Percentiles rank a stretch among this genome's conserved stretches.
phyloP scores from a whole-genome alignment of 1,140 invertebrate genomes.

The Drosophila albomicans region DNA sequence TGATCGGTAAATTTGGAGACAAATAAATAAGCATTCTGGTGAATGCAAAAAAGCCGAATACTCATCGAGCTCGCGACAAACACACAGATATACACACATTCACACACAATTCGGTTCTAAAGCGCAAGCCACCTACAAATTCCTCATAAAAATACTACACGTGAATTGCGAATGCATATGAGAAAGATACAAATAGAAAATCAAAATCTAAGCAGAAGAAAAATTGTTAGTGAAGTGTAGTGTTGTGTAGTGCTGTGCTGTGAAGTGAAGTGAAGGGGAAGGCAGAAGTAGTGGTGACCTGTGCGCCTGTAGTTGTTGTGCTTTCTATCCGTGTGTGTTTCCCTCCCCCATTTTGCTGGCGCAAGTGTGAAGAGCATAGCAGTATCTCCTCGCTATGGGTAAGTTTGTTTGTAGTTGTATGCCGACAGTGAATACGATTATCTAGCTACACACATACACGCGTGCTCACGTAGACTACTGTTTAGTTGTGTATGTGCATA shows the following conservation, averaged over 20 bases:
- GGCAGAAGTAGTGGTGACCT: constrained; percentile 72
- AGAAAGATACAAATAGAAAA: constrained; percentile 79
- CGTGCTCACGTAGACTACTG: constrained; percentile 13
- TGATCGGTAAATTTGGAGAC: constrained; percentile 50
- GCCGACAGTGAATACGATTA: constrained; percentile 56
- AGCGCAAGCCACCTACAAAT: constrained; percentile 37
- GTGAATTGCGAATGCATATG: constrained; percentile 77
- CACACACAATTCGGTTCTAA: constrained; percentile 39
- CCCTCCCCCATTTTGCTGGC: constrained; percentile 78
- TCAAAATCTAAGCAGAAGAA: constrained; percentile 75
- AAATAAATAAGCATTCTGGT: constrained; percentile 38
- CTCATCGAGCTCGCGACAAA: constrained; percentile 43
- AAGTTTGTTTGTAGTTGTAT: constrained; percentile 70
- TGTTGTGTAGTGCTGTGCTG: constrained; percentile 48
- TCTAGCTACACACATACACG: constrained; percentile 25
- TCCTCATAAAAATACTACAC: constrained; percentile 30
- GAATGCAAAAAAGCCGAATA: constrained; percentile 43
- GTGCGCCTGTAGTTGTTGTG: constrained; percentile 78
- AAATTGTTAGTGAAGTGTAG: constrained; percentile 68
- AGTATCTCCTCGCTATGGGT: constrained; percentile 75
- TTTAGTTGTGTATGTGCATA: constrained; percentile 28
- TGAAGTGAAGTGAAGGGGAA: constrained; percentile 70
- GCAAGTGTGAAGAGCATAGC: constrained; percentile 76
- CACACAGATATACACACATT: constrained; percentile 26
- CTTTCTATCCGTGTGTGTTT: constrained; percentile 63